Conservation (phyloP, 2,888 invertebrate genomes). For the Cheiracanthium punctorium region DNA sequence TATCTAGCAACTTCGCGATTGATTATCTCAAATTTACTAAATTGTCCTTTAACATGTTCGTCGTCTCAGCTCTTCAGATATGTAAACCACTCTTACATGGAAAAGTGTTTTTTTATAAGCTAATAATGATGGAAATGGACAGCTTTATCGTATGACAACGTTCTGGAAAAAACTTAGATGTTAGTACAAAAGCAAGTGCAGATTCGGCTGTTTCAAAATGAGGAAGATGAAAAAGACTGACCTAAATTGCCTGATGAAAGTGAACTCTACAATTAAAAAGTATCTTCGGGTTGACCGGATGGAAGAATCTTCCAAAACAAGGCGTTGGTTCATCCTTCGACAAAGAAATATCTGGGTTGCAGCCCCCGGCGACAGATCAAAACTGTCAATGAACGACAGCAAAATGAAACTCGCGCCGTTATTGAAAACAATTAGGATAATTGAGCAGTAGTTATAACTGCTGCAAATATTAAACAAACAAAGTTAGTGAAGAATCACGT, state of each 20-base stretch:
- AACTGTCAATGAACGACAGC: background rate
- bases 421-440: background rate
- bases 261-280: background rate
- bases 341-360: background rate
- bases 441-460: background rate
- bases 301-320: background rate
- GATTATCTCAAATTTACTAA: too few species aligned
- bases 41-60: too few species aligned
- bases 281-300: background rate
- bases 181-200: too few species aligned
- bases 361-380: background rate
- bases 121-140: too few species aligned
- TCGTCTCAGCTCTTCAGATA: too few species aligned
- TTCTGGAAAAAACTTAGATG: too few species aligned
- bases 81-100: too few species aligned
- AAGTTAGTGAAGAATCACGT: too few species aligned
- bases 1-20: too few species aligned
- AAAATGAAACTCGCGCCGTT: background rate
- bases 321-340: background rate
- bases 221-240: background rate
- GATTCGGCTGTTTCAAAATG: background rate
- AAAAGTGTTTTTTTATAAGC: too few species aligned
- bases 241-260: background rate
- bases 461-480: background rate
- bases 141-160: too few species aligned